Base-by-base conservation (phyloP, 2,797 vertebrate genomes). In the Pseudochirops cupreus region DNA sequence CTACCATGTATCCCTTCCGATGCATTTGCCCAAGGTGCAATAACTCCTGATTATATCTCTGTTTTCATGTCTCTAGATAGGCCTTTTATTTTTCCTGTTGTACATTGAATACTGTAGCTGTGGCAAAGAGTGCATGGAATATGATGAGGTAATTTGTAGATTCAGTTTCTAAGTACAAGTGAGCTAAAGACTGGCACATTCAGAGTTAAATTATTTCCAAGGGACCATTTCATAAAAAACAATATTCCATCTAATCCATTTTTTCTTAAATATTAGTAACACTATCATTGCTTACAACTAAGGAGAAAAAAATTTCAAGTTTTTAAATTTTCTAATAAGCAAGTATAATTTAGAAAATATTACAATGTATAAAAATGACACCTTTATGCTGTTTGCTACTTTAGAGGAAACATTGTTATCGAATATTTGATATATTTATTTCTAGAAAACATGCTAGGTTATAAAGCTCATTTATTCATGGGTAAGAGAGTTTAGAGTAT, bases 71-170 rank as follows among this genome's bases (percentile, higher is more conserved):
- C 54, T 92, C 33, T n/a, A 46, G 14, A 39, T 50, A 92, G 93
- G 95, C 53, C 95, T 90, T 92, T 97, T 95, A 82, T n/a, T 95
- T 98, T 97, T 97, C 55, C 91, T 98, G 14, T 95, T 97, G 59
- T 94, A 96, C 94, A 92, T 93, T 97, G 94, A 97, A 96, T 92
- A 97, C 97, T 91, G 53, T 2, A 95, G 52, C 89, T 97, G 57
- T 93, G 56, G 95, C 92, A 93, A 95, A 92, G 53, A 89, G 92
- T 95, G 91, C 26, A 26, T 58, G 56, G 21, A 95, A 58, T 94
- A 74, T 67, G 52, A 98, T 0, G 74, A 96, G 50, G 93, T 95
- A 90, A 31, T 93, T 92, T 97, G 53, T 94, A 33, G 7, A 52
- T 90, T 62, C 91, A 29, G 82, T 92, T 95, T 92, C 94, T 87